phyloP scores from a whole-genome alignment of 1,140 invertebrate species.

The Gryon sp. region DNA sequence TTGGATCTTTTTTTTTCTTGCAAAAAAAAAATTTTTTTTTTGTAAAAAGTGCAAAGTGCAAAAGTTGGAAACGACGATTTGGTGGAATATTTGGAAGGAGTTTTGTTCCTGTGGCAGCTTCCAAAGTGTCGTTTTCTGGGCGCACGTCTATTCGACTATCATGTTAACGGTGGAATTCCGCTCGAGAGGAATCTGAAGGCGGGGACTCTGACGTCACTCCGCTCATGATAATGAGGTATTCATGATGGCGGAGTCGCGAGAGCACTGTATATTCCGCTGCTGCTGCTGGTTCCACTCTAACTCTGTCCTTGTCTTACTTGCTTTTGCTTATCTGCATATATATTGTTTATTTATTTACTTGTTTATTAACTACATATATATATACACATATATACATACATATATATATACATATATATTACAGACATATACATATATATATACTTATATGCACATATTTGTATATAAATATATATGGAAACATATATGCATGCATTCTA shows the following conservation, averaged over 20 bases:
- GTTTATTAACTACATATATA: no score
- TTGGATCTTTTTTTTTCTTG: no score
- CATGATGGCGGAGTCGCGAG: constrained; percentile 88
- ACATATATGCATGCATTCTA: no score
- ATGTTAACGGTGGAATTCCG: constrained; percentile 85
- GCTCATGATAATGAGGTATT: constrained; percentile 89
- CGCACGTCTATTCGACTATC: constrained; percentile 56
- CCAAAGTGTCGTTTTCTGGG: constrained; percentile 50
- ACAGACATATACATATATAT: no score
- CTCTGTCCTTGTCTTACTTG: background rate
- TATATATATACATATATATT: no score
- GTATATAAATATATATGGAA: no score
- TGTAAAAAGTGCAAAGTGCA: constrained; percentile 49
- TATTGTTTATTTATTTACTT: no score
- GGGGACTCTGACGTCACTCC: constrained; percentile 86
- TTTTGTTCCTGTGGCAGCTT: constrained; percentile 22
- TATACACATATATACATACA: no score
- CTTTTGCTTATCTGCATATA: constrained; percentile 1
- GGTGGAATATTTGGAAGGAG: no score
- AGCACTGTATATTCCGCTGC: constrained; percentile 60
- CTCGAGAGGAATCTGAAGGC: constrained; percentile 84
- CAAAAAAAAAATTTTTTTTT: no score
- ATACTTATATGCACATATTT: no score
- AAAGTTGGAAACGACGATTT: no score
- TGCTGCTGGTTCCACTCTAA: constrained; percentile 36